Evolutionary conservation across 37 sponge, comb jelly and placozoan genomes (phyloP).

Genomic region (Hexactinellida sp.): DNA sequence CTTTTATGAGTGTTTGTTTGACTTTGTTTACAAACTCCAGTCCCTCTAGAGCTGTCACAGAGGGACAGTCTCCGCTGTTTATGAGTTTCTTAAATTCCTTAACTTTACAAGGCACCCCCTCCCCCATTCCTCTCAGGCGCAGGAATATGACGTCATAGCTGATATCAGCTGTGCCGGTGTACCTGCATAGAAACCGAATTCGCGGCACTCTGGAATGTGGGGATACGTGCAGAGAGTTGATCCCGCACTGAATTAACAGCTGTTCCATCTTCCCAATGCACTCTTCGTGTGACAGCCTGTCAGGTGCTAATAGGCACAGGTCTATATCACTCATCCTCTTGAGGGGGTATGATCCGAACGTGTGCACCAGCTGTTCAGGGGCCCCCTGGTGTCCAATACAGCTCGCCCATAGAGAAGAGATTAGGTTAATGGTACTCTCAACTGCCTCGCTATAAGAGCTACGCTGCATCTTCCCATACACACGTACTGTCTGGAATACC

Average conservation of each 20-base stretch:
- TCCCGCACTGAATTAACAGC: constrained; percentile 37
- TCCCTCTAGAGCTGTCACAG: constrained; percentile 1
- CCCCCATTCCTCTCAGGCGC: neutral
- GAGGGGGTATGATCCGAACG: constrained; percentile 60
- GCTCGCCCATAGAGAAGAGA: constrained; percentile 36
- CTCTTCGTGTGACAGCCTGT: constrained; percentile 23
- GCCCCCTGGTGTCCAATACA: constrained; percentile 31
- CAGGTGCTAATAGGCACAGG: constrained; percentile 54
- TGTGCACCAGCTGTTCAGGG: constrained; percentile 30
- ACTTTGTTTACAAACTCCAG: neutral
- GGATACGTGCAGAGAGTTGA: constrained; percentile 38
- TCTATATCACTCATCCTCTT: constrained; percentile 54
- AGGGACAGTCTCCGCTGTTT: neutral
- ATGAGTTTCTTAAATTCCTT: neutral
- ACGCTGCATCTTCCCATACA: constrained; percentile 30
- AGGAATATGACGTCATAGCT: constrained; percentile 60
- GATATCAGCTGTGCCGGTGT: constrained; percentile 23
- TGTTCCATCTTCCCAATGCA: constrained; percentile 32
- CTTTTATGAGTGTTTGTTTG: neutral
- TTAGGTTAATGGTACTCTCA: constrained; percentile 33
- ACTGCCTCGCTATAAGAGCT: constrained; percentile 31
- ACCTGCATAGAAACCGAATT: constrained; percentile 41
- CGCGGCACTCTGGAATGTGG: constrained; percentile 61
- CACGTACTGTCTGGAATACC: constrained; percentile 14
- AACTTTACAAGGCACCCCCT: neutral